Percentiles rank a stretch among this genome's conserved stretches.
phyloP scores from a whole-genome alignment of 2,113 vertebrate species.

The Grammomys surdaster region DNA sequence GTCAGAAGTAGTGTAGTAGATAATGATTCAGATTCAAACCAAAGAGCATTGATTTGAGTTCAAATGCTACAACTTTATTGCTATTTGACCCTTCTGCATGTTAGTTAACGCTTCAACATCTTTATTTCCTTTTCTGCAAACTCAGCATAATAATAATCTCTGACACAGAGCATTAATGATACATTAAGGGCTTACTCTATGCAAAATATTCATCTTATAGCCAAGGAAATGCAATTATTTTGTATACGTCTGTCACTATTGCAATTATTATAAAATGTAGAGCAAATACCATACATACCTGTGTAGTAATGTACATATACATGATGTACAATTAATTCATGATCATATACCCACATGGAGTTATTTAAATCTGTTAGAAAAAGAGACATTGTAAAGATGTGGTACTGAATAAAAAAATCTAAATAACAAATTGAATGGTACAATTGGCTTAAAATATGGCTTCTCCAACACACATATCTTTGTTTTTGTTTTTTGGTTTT shows the following conservation, averaged over 20 bases:
- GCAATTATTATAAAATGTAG: not conserved
- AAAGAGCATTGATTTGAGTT: not conserved
- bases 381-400: not conserved
- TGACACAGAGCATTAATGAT: not conserved
- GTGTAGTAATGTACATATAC: not conserved
- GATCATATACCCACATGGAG: not conserved
- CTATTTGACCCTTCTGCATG: not conserved
- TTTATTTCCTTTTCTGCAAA: constrained; percentile 38
- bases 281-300: not conserved
- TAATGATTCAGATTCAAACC: constrained; percentile 4
- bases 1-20: not conserved
- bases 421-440: constrained; percentile 2
- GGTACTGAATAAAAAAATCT: constrained; percentile 3
- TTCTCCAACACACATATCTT: no score
- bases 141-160: not conserved
- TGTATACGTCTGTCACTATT: not conserved
- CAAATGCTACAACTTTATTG: not conserved
- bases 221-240: not conserved
- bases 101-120: constrained; percentile 26
- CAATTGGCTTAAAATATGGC: not conserved
- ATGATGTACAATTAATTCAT: not conserved
- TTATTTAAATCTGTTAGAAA: not conserved
- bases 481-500: no score
- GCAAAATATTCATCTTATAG: not conserved
- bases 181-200: not conserved